Base-by-base conservation (phyloP, 2,797 vertebrate species). In the Tachyglossus aculeatus region DNA sequence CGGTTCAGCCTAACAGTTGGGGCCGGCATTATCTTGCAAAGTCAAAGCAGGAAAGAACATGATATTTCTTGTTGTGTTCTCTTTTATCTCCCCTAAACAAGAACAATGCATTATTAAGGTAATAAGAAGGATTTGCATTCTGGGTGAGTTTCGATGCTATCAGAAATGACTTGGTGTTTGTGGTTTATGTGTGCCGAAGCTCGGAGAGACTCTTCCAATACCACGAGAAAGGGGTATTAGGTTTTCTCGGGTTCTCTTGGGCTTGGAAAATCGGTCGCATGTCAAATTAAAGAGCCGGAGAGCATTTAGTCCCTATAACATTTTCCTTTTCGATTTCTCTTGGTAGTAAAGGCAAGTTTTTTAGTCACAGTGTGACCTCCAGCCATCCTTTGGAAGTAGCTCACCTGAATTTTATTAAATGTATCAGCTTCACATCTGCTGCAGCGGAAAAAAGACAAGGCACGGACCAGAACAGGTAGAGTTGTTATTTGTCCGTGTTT, bases 51-150 rank as follows among this genome's bases (percentile, higher is more conserved):
- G 24, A 4, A 21, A 67, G 25, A 74, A 31, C 32, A 37, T 16
- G 33, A 15, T 5, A 0, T 33, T 51, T 24, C 25, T 5, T 66
- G 29, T 48, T 76, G 66, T 36, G 22, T 12, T 0, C 1, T 43
- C 27, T n/a, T 78, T 53, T 21, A 5, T 45, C 38, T 37, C 13
- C 56, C 66, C 37, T 16, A 7, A 76, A 34, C 16, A 64, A 80
- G 47, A 59, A 2, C 25, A 53, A 9, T 55, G 13, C 21, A 2
- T 34, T 11, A 3, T 59, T 60, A 59, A 59, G 51, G 62, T 72
- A 58, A 57, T 72, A 41, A 45, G 6, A 64, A 78, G 63, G 69
- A 72, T 60, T 67, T 80, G n/a, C 21, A 48, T 40, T 25, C 31
- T 67, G 7, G 29, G 53, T 74, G 75, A 18, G 58, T 39, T 72